Percentiles rank a stretch among this genome's conserved stretches.
phyloP scores from a whole-genome alignment of 2,888 invertebrate genomes.

The Scaptodrosophila latifasciaeformis region DNA sequence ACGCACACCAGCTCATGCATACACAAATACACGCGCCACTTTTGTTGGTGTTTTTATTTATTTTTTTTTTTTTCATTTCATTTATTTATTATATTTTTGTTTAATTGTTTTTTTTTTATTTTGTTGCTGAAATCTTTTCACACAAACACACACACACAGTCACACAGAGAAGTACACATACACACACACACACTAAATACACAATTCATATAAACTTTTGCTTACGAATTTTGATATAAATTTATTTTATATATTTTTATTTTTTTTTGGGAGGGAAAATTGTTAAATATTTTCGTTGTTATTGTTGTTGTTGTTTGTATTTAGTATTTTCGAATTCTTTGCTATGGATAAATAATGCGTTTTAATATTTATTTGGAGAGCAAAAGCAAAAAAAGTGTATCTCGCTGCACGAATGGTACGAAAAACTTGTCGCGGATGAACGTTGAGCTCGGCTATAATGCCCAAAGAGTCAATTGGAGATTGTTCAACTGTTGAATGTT shows the following conservation, averaged over 20 bases:
- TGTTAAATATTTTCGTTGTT: not conserved
- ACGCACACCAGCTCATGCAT: too few species aligned
- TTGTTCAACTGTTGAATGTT: constrained; percentile 68
- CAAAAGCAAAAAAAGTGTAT: constrained; percentile 44
- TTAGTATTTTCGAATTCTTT: not conserved
- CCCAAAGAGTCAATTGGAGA: constrained; percentile 70
- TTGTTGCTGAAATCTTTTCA: constrained; percentile 12
- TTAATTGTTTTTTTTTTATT: constrained; percentile 13
- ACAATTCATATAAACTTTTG: not conserved
- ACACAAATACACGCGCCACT: not conserved
- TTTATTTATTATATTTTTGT: constrained; percentile 20
- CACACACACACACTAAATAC: not conserved
- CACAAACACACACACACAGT: constrained; percentile 1
- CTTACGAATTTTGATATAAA: not conserved
- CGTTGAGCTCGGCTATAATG: constrained; percentile 68
- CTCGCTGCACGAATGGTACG: constrained; percentile 67
- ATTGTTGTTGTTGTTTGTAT: constrained; percentile 2
- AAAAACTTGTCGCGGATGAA: constrained; percentile 72
- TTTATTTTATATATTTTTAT: not conserved
- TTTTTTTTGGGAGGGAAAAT: not conserved
- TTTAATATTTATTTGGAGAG: constrained; percentile 18
- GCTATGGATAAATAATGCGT: constrained; percentile 8
- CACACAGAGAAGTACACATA: not conserved
- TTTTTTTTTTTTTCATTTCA: constrained; percentile 25
- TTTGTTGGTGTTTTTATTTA: not conserved